These are phyloP conservation scores for Salvator merianae DNA, from an alignment of 2,113 vertebrate genomes.

Conservation along the genomic window DNA sequence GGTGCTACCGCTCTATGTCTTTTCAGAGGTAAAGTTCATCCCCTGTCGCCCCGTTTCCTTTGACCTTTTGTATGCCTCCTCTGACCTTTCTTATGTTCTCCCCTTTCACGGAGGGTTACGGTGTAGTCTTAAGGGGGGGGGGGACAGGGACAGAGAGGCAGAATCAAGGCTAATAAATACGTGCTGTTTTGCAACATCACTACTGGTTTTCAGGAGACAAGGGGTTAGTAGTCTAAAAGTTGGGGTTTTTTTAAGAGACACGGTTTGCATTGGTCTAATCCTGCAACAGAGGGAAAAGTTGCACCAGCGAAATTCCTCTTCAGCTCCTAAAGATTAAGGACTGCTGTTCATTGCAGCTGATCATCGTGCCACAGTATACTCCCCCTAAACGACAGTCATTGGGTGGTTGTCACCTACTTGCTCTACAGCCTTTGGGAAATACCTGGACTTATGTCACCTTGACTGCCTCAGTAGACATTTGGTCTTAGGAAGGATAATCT, in stretches of 20 bases:
- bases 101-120: neutral
- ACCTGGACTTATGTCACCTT: too few species aligned
- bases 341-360: neutral
- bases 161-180: neutral
- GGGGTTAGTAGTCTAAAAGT: neutral
- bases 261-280: neutral
- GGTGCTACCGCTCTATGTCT: conserved; percentile 92
- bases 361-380: too few species aligned
- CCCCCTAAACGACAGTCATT: too few species aligned
- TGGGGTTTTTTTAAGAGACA: neutral
- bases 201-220: neutral
- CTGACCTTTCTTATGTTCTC: neutral
- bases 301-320: neutral
- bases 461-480: too few species aligned
- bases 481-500: too few species aligned
- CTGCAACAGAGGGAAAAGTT: neutral
- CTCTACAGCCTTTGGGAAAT: too few species aligned
- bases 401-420: too few species aligned
- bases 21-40: conserved; percentile 82
- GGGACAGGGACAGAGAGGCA: neutral
- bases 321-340: neutral
- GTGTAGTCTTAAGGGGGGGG: neutral
- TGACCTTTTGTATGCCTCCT: neutral
- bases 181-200: neutral
- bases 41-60: neutral